Percentiles rank a stretch among this genome's conserved stretches.
These are phyloP conservation scores for Sebastolobus alascanus DNA, from an alignment of 2,797 vertebrate genomes.

Conservation along the genomic window DNA sequence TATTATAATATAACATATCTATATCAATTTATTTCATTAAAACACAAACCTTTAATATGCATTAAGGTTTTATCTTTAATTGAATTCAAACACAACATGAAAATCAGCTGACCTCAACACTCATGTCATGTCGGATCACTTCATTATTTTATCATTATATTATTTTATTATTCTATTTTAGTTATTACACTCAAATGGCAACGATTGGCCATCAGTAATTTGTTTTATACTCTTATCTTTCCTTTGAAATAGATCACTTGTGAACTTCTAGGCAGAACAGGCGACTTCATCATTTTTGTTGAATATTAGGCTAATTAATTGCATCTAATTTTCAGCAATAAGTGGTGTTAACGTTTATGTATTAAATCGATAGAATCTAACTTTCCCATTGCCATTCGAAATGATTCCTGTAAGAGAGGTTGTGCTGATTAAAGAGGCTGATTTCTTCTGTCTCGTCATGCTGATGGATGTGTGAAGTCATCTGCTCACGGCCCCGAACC, in stretches of 20 bases:
- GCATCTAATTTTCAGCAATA: constrained; percentile 37
- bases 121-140: too few relatives aligned
- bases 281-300: constrained; percentile 26
- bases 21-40: neutral
- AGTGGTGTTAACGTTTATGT: neutral
- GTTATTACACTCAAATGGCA: fast-evolving
- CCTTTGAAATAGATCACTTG: neutral
- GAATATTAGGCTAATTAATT: constrained; percentile 30
- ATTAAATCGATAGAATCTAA: neutral
- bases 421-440: neutral
- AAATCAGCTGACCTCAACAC: neutral
- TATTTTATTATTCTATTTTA: neutral
- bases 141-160: neutral
- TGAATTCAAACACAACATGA: neutral
- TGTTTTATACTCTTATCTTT: neutral
- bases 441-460: neutral
- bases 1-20: neutral
- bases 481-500: constrained; percentile 91
- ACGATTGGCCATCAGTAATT: neutral
- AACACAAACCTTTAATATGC: neutral
- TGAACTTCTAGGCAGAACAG: neutral
- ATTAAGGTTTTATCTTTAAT: neutral
- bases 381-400: neutral
- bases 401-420: neutral
- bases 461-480: constrained; percentile 60